These are phyloP conservation scores for Vireo altiloquus DNA, from an alignment of 2,113 vertebrate species.

Conservation along the genomic window DNA sequence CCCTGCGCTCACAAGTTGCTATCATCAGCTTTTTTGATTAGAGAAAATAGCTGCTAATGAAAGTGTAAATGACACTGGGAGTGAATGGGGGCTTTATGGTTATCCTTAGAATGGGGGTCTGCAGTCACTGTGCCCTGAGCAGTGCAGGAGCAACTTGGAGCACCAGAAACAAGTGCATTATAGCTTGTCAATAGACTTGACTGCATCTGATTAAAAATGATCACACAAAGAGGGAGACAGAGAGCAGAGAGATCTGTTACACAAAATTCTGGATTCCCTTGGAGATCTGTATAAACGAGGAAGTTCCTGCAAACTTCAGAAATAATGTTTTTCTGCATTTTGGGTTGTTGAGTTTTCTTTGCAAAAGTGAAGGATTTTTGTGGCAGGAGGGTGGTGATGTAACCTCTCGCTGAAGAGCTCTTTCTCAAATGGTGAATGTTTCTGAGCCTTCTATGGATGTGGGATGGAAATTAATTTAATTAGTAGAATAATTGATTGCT, in stretches of 20 bases:
- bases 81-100: not conserved
- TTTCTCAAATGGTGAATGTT: not conserved
- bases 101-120: not conserved
- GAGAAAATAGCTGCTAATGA: slow-evolving; percentile 62
- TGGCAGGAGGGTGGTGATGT: not conserved
- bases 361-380: not conserved
- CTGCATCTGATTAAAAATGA: not conserved
- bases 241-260: not conserved
- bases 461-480: not conserved
- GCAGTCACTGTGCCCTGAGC: not conserved
- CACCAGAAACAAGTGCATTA: not conserved
- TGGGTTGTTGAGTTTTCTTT: not conserved
- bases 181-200: not conserved
- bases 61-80: slow-evolving; percentile 32
- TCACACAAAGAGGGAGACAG: not conserved
- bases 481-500: not conserved
- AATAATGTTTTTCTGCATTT: not conserved
- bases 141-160: not conserved
- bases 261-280: not conserved
- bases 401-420: not conserved
- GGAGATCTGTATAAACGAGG: not conserved
- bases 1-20: slow-evolving; percentile 34
- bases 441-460: not conserved
- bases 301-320: not conserved
- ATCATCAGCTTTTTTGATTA: slow-evolving; percentile 32